Evolutionary conservation across 1,140 invertebrate genomes (phyloP).

Genomic region (Pseudobourletiella spinata): DNA sequence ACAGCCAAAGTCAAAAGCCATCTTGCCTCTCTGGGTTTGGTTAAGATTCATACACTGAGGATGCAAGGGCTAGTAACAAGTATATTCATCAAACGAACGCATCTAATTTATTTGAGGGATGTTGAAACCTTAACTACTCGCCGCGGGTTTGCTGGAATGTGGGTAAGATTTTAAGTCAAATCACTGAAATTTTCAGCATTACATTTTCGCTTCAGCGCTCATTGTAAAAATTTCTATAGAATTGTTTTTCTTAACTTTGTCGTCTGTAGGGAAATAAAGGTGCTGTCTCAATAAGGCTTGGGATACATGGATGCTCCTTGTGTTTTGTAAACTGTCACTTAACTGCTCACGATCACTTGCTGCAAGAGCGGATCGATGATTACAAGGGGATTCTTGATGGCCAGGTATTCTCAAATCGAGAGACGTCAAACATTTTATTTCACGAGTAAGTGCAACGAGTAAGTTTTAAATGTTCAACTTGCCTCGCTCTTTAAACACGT

Average conservation of each 20-base stretch:
- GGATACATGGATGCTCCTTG: constrained; percentile 72
- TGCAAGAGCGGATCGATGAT: constrained; percentile 70
- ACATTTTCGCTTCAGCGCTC: background rate
- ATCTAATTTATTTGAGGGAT: constrained; percentile 66
- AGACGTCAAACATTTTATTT: constrained; percentile 72
- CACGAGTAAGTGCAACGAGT: constrained; percentile 78
- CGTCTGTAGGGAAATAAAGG: constrained; percentile 85
- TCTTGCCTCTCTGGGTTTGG: constrained; percentile 59
- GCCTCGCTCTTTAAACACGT: too few relatives aligned
- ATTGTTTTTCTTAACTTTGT: constrained; percentile 11
- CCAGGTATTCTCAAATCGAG: constrained; percentile 49
- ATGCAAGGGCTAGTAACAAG: constrained; percentile 69
- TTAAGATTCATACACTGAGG: constrained; percentile 64
- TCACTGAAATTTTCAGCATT: background rate
- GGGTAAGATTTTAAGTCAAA: constrained; percentile 49
- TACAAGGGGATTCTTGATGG: constrained; percentile 64
- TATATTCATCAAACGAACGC: constrained; percentile 63
- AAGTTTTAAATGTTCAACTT: background rate
- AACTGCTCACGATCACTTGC: constrained; percentile 71
- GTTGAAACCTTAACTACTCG: constrained; percentile 75
- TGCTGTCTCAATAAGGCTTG: constrained; percentile 74
- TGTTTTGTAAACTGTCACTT: constrained; percentile 83
- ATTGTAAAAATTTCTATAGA: background rate
- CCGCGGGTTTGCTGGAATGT: constrained; percentile 80
- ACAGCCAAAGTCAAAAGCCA: constrained; percentile 53